phyloP scores from a whole-genome alignment of 2,888 invertebrate genomes.

The Cerastis rubricosa region DNA sequence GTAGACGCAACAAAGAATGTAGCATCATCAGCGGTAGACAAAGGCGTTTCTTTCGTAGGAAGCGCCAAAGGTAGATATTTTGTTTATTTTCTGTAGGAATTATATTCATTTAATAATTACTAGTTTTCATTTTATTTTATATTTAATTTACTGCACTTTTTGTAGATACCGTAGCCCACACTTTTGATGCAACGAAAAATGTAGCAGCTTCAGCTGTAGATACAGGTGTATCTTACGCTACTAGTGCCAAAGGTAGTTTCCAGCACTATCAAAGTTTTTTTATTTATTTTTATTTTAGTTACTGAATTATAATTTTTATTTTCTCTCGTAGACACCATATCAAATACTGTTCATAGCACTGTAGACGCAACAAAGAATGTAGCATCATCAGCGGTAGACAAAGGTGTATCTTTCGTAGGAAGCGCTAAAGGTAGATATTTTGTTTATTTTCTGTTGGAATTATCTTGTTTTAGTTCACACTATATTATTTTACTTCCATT shows the following conservation, averaged over 20 bases:
- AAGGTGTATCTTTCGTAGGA: slow-evolving; percentile 72
- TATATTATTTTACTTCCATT: slow-evolving; percentile 51
- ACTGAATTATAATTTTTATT: no score
- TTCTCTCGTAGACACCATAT: slow-evolving; percentile 62
- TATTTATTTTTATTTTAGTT: slow-evolving; percentile 3
- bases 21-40: slow-evolving; percentile 75
- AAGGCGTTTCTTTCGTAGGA: background rate
- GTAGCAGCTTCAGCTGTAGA: slow-evolving; percentile 69
- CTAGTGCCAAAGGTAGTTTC: slow-evolving; percentile 75
- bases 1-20: slow-evolving; percentile 80
- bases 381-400: slow-evolving; percentile 76
- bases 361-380: slow-evolving; percentile 80
- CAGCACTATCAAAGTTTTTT: background rate
- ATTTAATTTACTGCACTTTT: slow-evolving; percentile 37
- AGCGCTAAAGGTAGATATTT: slow-evolving; percentile 75
- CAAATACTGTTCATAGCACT: slow-evolving; percentile 75
- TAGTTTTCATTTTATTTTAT: slow-evolving; percentile 21
- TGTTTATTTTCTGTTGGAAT: background rate
- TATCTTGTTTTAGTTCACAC: background rate
- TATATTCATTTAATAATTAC: no score
- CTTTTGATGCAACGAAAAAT: slow-evolving; percentile 69
- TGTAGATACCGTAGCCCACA: slow-evolving; percentile 78
- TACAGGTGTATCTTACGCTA: slow-evolving; percentile 74
- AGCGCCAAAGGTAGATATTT: no score
- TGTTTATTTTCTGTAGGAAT: slow-evolving; percentile 11